Percentiles rank a stretch among this genome's conserved stretches.
phyloP scores from a whole-genome alignment of 2,888 invertebrate species.

The Hirtodrosophila histrioides region DNA sequence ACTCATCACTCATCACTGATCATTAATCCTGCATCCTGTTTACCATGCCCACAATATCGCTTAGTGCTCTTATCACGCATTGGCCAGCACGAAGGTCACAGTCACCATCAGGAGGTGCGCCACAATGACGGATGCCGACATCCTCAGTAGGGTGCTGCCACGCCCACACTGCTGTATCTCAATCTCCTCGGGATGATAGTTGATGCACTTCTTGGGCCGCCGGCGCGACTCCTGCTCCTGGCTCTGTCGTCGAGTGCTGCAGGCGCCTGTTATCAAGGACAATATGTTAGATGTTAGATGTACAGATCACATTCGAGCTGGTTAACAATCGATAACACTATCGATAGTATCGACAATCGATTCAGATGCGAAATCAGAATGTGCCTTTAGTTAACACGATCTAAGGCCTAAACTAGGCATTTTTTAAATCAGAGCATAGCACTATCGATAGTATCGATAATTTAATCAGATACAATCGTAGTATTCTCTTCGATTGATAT shows the following conservation, averaged over 20 bases:
- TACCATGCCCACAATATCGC: constrained; percentile 15
- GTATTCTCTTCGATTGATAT: too few relatives aligned
- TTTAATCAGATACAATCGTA: too few relatives aligned
- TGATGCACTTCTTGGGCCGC: constrained; percentile 92
- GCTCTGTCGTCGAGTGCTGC: constrained; percentile 86
- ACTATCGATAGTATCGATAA: too few relatives aligned
- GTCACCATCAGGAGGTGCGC: constrained; percentile 82
- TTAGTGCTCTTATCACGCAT: constrained; percentile 83
- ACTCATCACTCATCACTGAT: constrained; percentile 4
- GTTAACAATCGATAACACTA: too few relatives aligned
- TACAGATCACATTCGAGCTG: background rate
- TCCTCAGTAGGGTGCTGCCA: constrained; percentile 76
- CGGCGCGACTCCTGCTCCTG: constrained; percentile 89
- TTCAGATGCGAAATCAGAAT: too few relatives aligned
- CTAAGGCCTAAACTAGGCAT: too few relatives aligned
- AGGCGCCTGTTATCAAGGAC: constrained; percentile 80
- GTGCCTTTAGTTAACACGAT: too few relatives aligned
- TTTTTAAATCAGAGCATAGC: too few relatives aligned
- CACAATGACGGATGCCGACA: constrained; percentile 75
- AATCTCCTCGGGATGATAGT: constrained; percentile 93
- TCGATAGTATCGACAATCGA: too few relatives aligned
- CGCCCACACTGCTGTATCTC: constrained; percentile 84
- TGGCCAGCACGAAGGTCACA: constrained; percentile 79
- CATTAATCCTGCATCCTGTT: constrained; percentile 5
- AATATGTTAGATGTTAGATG: background rate